A percentile compares a stretch with the other conserved stretches of the same genome.
phyloP scores from a whole-genome alignment of 1,140 invertebrate species.

The Globodera ellingtonae region DNA sequence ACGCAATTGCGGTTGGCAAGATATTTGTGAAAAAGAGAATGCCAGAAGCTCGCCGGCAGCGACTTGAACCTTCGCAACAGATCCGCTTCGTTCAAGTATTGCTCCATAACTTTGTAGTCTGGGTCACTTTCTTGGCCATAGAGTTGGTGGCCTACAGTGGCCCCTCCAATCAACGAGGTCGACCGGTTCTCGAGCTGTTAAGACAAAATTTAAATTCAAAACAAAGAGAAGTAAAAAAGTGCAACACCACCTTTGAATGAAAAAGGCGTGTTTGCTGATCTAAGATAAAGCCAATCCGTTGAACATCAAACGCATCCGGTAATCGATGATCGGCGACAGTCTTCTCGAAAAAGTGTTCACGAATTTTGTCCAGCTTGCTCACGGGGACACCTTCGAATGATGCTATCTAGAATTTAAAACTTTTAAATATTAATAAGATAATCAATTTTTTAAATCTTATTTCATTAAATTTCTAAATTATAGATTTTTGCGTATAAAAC shows the following conservation, averaged over 20 bases:
- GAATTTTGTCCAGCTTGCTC: conserved; percentile 72
- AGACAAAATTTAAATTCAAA: conserved; percentile 1
- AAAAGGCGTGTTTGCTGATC: conserved; percentile 74
- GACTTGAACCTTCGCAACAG: conserved; percentile 72
- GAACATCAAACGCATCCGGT: conserved; percentile 75
- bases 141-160: conserved; percentile 79
- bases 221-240: neutral
- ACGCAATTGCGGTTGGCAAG: conserved; percentile 71
- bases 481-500: too few relatives aligned
- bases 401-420: conserved; percentile 65
- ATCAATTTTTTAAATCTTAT: too few relatives aligned
- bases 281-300: conserved; percentile 75
- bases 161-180: conserved; percentile 76
- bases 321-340: conserved; percentile 38
- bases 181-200: conserved; percentile 75
- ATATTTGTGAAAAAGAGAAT: conserved; percentile 74
- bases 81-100: conserved; percentile 77
- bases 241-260: conserved; percentile 55
- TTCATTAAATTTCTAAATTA: too few relatives aligned
- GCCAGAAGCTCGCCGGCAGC: conserved; percentile 76
- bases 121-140: conserved; percentile 71
- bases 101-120: conserved; percentile 73
- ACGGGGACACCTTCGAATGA: conserved; percentile 78
- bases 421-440: too few relatives aligned
- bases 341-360: conserved; percentile 65